Percentiles rank a stretch among this genome's conserved stretches.
Conservation (phyloP, 2,797 vertebrate species). For the Macropodus opercularis region DNA sequence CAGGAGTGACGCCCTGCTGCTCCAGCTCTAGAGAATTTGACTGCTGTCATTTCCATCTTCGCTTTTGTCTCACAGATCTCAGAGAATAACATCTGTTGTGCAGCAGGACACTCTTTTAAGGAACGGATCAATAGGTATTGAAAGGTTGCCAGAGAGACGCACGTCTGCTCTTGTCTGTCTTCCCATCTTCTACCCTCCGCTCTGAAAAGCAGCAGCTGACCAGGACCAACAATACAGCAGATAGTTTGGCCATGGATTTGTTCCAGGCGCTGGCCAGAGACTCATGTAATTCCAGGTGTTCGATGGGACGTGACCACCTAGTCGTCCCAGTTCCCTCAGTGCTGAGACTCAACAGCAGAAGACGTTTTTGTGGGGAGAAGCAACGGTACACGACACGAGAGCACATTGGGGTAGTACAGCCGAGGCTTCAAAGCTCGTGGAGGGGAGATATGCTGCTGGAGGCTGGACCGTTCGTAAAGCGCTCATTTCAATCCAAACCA, state of each 20-base stretch:
- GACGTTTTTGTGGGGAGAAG: background rate
- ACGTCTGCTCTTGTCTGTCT: background rate
- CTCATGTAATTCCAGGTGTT: background rate
- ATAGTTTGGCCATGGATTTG: background rate
- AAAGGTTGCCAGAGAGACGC: background rate
- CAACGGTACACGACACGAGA: too few species aligned
- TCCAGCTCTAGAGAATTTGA: too few species aligned
- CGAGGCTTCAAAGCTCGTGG: too few species aligned
- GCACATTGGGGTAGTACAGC: too few species aligned
- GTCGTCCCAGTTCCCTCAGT: background rate
- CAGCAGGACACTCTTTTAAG: background rate
- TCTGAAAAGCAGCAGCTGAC: background rate
- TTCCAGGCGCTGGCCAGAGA: too few species aligned
- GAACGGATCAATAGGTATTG: constrained; percentile 4
- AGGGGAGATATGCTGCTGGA: too few species aligned
- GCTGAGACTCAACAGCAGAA: background rate
- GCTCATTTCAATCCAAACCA: too few species aligned
- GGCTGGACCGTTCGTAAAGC: too few species aligned
- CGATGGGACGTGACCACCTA: background rate
- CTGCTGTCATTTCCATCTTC: background rate
- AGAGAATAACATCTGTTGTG: background rate
- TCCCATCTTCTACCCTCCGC: background rate
- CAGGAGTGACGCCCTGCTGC: too few species aligned
- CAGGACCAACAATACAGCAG: background rate
- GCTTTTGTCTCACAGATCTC: background rate